Evolutionary conservation across 2,113 vertebrate genomes (phyloP).

Genomic region (Laterallus jamaicensis): DNA sequence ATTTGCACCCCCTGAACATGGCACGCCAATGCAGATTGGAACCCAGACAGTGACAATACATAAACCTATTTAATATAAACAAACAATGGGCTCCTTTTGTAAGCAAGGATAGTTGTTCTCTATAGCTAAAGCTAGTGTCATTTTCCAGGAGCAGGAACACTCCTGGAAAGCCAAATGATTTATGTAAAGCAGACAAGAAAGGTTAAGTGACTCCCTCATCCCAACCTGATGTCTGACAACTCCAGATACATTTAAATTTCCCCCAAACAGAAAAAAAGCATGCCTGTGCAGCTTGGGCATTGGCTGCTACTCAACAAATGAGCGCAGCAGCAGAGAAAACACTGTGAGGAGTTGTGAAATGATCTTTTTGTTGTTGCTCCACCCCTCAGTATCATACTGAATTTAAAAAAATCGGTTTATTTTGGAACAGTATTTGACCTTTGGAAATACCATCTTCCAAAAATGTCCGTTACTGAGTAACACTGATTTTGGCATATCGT

Average conservation of each 20-base stretch:
- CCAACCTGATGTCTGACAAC: neutral
- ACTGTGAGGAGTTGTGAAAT: neutral
- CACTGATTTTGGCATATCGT: neutral
- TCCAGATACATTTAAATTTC: neutral
- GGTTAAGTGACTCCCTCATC: neutral
- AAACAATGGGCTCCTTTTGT: neutral
- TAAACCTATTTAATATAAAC: neutral
- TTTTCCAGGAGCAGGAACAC: neutral
- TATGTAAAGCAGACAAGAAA: neutral
- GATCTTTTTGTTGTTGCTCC: neutral
- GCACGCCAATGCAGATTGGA: neutral
- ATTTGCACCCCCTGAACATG: neutral
- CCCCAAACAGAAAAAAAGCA: neutral
- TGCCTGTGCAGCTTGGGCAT: neutral
- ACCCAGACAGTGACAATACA: neutral
- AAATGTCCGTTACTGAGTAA: neutral
- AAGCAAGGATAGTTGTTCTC: neutral
- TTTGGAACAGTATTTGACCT: neutral
- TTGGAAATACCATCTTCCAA: neutral
- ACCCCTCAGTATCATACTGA: neutral
- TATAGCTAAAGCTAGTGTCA: neutral
- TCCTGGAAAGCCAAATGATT: neutral
- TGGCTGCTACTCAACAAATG: neutral
- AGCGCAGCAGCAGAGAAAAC: neutral
- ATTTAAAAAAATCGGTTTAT: neutral